Evolutionary conservation across 2,113 vertebrate genomes (phyloP).

Genomic region (Nycticryphes semicollaris): DNA sequence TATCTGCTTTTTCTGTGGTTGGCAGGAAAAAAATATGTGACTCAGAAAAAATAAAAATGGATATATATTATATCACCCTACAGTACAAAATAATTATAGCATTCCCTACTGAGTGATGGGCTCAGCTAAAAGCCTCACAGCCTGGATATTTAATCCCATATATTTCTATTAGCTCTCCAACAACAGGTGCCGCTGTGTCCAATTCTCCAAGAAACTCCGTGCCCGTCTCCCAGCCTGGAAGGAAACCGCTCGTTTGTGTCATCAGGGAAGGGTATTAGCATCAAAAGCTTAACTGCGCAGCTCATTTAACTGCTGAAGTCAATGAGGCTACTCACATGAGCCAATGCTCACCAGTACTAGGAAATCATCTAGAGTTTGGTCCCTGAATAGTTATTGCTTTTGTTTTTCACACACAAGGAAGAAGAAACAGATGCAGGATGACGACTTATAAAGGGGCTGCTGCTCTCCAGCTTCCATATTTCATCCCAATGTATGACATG

Average conservation of each 20-base stretch:
- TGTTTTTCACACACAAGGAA: not conserved
- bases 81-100: slow-evolving; percentile 42
- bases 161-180: not conserved
- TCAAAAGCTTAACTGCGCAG: not conserved
- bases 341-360: not conserved
- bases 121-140: not conserved
- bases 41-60: slow-evolving; percentile 37
- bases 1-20: slow-evolving; percentile 13
- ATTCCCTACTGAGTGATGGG: slow-evolving; percentile 22
- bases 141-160: not conserved
- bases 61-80: slow-evolving; percentile 11
- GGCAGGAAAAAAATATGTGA: slow-evolving; percentile 38
- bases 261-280: not conserved
- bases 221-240: not conserved
- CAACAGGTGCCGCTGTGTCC: not conserved
- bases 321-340: not conserved
- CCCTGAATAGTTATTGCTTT: not conserved
- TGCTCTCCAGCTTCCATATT: not conserved
- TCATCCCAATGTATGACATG: not conserved
- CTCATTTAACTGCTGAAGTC: not conserved
- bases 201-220: not conserved
- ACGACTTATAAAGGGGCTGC: not conserved
- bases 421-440: not conserved
- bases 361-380: not conserved
- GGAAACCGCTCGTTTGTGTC: not conserved